Evolutionary conservation across 2,797 vertebrate genomes (phyloP).

Genomic region (Hoplostethus atlanticus): DNA sequence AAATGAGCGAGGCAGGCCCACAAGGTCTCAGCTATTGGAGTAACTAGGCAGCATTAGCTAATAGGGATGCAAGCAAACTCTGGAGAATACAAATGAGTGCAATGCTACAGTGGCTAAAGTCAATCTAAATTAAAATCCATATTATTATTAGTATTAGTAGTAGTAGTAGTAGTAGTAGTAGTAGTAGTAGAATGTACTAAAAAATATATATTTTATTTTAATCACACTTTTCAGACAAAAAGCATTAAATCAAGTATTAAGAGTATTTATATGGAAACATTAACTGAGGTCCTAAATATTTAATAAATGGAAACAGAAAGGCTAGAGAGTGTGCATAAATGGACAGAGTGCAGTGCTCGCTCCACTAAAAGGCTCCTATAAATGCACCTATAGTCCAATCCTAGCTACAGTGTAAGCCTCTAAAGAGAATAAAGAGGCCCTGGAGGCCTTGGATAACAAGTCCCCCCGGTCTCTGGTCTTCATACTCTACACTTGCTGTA

Average conservation of each 20-base stretch:
- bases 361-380: slow-evolving; percentile 27
- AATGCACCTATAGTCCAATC: slow-evolving; percentile 49
- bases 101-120: slow-evolving; percentile 13
- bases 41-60: slow-evolving; percentile 52
- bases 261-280: slow-evolving; percentile 7
- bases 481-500: slow-evolving; percentile 66
- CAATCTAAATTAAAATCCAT: slow-evolving; percentile 16
- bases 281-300: slow-evolving; percentile 14
- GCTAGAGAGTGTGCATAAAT: slow-evolving; percentile 18
- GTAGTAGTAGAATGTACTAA: no score
- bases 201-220: no score
- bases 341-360: slow-evolving; percentile 31
- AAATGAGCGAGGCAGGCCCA: slow-evolving; percentile 45
- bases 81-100: slow-evolving; percentile 43
- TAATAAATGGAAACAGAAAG: slow-evolving; percentile 11
- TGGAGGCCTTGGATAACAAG: slow-evolving; percentile 77
- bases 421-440: slow-evolving; percentile 59
- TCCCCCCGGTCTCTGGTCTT: slow-evolving; percentile 73
- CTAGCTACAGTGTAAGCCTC: slow-evolving; percentile 38
- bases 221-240: no score
- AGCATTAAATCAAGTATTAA: neutral
- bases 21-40: slow-evolving; percentile 46
- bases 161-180: no score
- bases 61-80: slow-evolving; percentile 58
- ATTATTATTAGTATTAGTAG: neutral